phyloP scores from a whole-genome alignment of 2,888 invertebrate species.

The Junonia oenone region DNA sequence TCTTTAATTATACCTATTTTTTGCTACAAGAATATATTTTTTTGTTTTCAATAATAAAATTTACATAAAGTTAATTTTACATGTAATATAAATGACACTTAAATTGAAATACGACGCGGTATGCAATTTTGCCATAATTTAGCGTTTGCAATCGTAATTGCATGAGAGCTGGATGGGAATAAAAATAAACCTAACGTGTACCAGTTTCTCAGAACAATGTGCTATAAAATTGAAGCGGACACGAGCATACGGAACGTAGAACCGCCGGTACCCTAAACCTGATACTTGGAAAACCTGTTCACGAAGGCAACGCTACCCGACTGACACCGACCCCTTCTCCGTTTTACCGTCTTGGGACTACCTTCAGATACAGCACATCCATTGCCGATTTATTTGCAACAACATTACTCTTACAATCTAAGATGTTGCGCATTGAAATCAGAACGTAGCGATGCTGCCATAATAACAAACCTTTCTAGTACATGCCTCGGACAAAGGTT shows the following conservation, averaged over 20 bases:
- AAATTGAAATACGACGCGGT: background rate
- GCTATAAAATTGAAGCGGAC: slow-evolving; percentile 27
- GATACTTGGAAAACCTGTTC: slow-evolving; percentile 27
- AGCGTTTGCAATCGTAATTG: background rate
- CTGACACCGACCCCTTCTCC: slow-evolving; percentile 12
- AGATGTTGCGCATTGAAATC: background rate
- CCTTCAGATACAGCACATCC: background rate
- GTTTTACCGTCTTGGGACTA: background rate
- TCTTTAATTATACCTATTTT: too few species aligned
- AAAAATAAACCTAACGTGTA: slow-evolving; percentile 18
- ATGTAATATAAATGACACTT: background rate
- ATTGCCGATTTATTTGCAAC: slow-evolving; percentile 3
- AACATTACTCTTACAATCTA: background rate
- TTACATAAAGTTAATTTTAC: background rate
- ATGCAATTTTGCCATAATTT: background rate
- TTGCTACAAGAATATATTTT: too few species aligned
- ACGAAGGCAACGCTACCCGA: slow-evolving; percentile 18
- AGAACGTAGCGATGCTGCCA: background rate
- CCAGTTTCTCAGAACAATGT: slow-evolving; percentile 28
- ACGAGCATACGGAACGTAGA: slow-evolving; percentile 24
- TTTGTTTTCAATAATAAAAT: too few species aligned
- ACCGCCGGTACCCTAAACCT: slow-evolving; percentile 20
- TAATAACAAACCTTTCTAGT: background rate
- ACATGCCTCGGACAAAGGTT: background rate
- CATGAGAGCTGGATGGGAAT: background rate